Evolutionary conservation across 2,113 vertebrate genomes (phyloP).

Genomic region (Ariopsis seemanni): DNA sequence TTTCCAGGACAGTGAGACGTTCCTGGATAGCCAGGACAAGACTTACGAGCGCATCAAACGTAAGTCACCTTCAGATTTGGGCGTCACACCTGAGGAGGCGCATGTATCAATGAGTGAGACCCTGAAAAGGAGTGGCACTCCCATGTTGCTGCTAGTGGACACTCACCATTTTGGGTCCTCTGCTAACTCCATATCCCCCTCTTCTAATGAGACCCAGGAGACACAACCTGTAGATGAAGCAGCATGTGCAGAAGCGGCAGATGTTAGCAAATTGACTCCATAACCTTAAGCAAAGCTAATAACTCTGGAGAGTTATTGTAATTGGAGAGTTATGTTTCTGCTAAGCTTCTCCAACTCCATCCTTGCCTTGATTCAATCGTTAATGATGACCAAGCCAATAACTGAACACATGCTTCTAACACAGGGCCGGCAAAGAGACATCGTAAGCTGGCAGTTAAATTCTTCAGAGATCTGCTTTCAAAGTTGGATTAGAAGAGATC

Average conservation of each 20-base stretch:
- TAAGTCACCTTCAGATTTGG: slow-evolving; percentile 90
- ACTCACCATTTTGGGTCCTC: slow-evolving; percentile 66
- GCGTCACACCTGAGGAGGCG: slow-evolving; percentile 84
- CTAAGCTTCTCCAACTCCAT: slow-evolving; percentile 16
- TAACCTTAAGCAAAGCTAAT: slow-evolving; percentile 38
- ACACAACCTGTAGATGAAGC: slow-evolving; percentile 60
- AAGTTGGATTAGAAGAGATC: background rate
- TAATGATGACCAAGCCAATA: slow-evolving; percentile 20
- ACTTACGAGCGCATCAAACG: slow-evolving; percentile 90
- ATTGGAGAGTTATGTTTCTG: background rate
- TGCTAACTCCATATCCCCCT: slow-evolving; percentile 60
- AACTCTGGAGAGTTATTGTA: slow-evolving; percentile 5
- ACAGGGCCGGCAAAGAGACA: slow-evolving; percentile 8
- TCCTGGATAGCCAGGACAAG: slow-evolving; percentile 88
- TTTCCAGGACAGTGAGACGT: slow-evolving; percentile 91
- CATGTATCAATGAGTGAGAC: slow-evolving; percentile 78
- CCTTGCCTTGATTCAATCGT: slow-evolving; percentile 22
- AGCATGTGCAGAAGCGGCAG: slow-evolving; percentile 57
- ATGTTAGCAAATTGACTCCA: slow-evolving; percentile 64
- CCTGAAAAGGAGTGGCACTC: slow-evolving; percentile 72
- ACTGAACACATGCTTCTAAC: slow-evolving; percentile 1
- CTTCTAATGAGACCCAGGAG: slow-evolving; percentile 69
- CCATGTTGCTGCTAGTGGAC: slow-evolving; percentile 82
- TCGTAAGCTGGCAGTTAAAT: background rate
- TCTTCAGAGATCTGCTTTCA: slow-evolving; percentile 4